Evolutionary conservation across 1,140 invertebrate species (phyloP), one percentile per base, ranked within the genome.

Genomic region (Bicyclus anynana): DNA sequence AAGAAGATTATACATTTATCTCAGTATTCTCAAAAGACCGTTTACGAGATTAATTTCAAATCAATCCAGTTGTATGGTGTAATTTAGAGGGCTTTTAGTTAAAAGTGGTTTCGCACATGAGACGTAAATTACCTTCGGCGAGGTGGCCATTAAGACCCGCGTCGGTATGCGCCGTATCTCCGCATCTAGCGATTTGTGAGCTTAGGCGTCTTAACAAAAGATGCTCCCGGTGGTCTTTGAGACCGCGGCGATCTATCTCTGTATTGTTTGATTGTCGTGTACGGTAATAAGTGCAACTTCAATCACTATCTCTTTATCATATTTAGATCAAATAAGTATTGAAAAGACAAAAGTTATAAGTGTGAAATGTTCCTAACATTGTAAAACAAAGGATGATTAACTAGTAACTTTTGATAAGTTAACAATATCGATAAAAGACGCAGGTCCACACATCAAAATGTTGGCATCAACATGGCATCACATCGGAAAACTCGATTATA

Each of bases 11-110:
- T 44, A 44, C 35, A 35, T 44, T 55, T 13, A 37, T 49, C 14
- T 29, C 21, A 18, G 26, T 47, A 13, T 23, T 47, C 17, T n/a
- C 21, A 33, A 47, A n/a, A 23, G 16, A 55, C 53, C 29, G 65
- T 69, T 60, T 66, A 56, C 60, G 63, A 83, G 76, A 83, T 84
- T 84, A 80, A 84, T 87, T 76, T 80, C 62, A 71, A 84, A 84
- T 84, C 81, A 82, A 87, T 84, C 72, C 73, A 67, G 65, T 56
- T 72, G 77, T 75, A 72, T 79, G 59, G 63, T 82, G 75, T 80
- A 85, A 87, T 85, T 87, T 85, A 83, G 72, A 74, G 66, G 76
- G 77, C 84, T 87, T 85, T 87, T 84, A 87, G 84, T 83, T 84
- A 84, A 84, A 74, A 84, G 77, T 76, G 74, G 80, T 80, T 84